Base-by-base conservation (phyloP, 2,113 vertebrate genomes). In the Edolisoma coerulescens region DNA sequence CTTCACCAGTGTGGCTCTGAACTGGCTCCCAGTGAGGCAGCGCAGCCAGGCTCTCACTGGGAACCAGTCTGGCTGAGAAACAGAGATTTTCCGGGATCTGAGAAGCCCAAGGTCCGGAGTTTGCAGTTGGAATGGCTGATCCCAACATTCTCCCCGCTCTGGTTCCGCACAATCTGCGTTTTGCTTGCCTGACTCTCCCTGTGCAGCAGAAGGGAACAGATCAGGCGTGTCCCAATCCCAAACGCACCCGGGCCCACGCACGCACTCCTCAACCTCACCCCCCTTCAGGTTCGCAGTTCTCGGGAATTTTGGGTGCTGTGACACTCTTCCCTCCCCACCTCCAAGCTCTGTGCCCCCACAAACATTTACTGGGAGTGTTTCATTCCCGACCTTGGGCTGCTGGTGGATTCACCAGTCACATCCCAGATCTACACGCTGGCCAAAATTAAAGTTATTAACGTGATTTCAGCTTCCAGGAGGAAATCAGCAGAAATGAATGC, bases 401-500 rank as follows among this genome's bases (percentile, higher is more conserved):
- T 27, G 61, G 16, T 33, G 10, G 70, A 44, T 44, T 87, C 93
- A 89, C 89, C 93, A 84, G 89, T 42, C 42, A 45, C 17, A n/a
- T n/a, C 45, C 91, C 85, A 91, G 78, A 92, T 64, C 81, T 87
- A 70, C 45, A 63, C 47, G 6, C 4, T 28, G 94, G 87, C 93
- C 80, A 68, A 91, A 94, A 74, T 59, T 7, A 20, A 65, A 88
- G 39, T 59, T 71, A 41, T 9, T 70, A 22, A 30, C 7, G 89
- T 39, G 23, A 68, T 49, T 86, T 70, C 96, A 87, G 85, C 84
- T 75, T 78, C 57, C 85, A 91, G 92, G 80, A 96, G 79, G 73
- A 74, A 92, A 74, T 57, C 2, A 12, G 76, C 93, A 97, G 92
- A 89, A 96, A 95, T 74, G 86, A 93, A 86, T 64, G 96, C 88